These are phyloP conservation scores for Eupeodes luniger DNA, from an alignment of 2,888 invertebrate genomes.

Conservation along the genomic window DNA sequence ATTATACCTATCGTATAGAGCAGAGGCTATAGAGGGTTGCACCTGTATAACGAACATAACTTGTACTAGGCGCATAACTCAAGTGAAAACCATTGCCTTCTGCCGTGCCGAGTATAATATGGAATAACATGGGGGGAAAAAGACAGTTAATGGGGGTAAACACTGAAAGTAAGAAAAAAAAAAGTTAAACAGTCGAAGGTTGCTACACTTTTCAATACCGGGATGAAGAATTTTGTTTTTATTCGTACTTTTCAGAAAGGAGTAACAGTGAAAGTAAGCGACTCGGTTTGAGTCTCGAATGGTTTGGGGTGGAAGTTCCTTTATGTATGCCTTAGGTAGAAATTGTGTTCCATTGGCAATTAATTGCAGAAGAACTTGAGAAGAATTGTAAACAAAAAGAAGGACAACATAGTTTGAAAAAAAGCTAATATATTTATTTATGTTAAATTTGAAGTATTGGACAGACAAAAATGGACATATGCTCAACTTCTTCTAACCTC, in stretches of 20 bases:
- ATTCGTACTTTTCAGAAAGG: not conserved
- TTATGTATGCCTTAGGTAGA: conserved; percentile 2
- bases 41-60: conserved; percentile 73
- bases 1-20: conserved; percentile 17
- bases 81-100: conserved; percentile 70
- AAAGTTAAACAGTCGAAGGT: conserved; percentile 33
- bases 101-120: conserved; percentile 31
- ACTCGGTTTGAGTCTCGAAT: too few relatives aligned
- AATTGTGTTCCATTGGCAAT: conserved; percentile 40
- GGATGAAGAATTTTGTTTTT: conserved; percentile 6
- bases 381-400: conserved; percentile 15
- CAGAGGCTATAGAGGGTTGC: conserved; percentile 73
- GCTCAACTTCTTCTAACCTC: not conserved
- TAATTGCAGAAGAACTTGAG: conserved; percentile 37
- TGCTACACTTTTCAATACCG: conserved; percentile 47
- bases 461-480: not conserved
- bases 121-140: conserved; percentile 51
- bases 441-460: not conserved
- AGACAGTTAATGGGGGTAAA: conserved; percentile 66
- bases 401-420: not conserved
- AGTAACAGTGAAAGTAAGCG: not conserved
- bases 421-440: not conserved
- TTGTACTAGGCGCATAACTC: conserved; percentile 74
- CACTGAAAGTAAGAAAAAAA: conserved; percentile 26
- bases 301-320: not conserved